Conservation (phyloP, 2,113 vertebrate species). For the Sterna hirundo region DNA sequence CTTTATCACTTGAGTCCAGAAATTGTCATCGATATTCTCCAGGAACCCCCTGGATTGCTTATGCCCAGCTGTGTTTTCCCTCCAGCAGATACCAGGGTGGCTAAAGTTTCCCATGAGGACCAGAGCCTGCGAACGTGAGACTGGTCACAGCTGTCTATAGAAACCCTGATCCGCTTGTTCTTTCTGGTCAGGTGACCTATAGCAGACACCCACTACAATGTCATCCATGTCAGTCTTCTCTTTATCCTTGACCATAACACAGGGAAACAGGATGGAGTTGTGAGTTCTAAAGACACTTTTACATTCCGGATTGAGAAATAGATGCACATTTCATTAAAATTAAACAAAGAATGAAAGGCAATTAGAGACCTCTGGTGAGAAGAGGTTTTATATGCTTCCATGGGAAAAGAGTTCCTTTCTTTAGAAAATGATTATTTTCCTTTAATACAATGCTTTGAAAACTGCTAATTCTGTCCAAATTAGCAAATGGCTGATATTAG, state of each 20-base stretch:
- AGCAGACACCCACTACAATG: neutral
- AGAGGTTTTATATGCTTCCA: neutral
- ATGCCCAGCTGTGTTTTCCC: neutral
- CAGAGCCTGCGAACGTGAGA: neutral
- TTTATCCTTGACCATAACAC: neutral
- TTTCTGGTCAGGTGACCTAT: no score
- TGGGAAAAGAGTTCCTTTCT: neutral
- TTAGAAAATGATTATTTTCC: neutral
- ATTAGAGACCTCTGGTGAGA: neutral
- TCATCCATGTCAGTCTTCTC: neutral
- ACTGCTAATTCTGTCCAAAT: neutral
- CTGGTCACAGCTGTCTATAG: neutral
- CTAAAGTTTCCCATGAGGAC: neutral
- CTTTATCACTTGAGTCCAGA: neutral
- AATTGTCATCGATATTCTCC: neutral
- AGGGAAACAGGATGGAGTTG: neutral
- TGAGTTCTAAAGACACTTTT: neutral
- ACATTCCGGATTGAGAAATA: neutral
- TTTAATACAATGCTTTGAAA: neutral
- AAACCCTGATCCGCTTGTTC: accelerated
- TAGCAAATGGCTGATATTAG: neutral
- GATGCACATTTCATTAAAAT: neutral
- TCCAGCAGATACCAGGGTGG: neutral
- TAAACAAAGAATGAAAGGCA: neutral
- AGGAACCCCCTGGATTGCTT: neutral